Evolutionary conservation across 2,113 vertebrate genomes (phyloP).

Genomic region (Romanogobio albipinnatus): DNA sequence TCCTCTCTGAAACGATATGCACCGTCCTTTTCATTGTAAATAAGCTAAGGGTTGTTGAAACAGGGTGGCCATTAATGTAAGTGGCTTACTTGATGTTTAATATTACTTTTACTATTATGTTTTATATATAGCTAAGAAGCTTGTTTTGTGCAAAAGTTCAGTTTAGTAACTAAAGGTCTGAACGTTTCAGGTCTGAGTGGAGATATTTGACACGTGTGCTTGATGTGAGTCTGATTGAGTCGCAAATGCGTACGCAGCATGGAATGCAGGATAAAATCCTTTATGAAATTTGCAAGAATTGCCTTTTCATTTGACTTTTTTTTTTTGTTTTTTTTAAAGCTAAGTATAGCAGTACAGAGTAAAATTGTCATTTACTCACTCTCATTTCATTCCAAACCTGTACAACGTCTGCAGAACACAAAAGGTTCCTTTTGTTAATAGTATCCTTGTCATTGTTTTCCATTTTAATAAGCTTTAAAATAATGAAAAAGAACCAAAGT

Average conservation of each 20-base stretch:
- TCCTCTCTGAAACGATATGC: conserved; percentile 52
- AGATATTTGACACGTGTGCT: neutral
- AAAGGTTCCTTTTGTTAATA: neutral
- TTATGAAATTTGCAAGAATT: conserved; percentile 25
- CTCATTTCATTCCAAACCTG: neutral
- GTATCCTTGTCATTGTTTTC: neutral
- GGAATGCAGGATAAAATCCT: conserved; percentile 7
- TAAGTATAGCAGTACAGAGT: conserved; percentile 16
- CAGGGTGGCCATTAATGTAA: conserved; percentile 70
- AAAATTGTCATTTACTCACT: neutral
- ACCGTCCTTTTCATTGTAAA: conserved; percentile 66
- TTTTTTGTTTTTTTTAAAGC: neutral
- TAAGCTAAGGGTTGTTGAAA: conserved; percentile 70
- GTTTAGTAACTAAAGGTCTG: conserved; percentile 18
- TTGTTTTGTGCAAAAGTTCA: conserved; percentile 20
- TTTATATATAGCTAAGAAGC: conserved; percentile 10
- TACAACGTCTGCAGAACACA: neutral
- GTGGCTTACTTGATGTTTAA: conserved; percentile 29
- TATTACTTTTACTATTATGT: conserved; percentile 27
- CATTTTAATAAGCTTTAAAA: neutral
- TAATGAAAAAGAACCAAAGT: neutral
- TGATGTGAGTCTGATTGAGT: conserved; percentile 2
- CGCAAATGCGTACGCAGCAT: neutral
- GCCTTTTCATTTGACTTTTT: conserved; percentile 18
- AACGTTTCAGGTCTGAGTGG: neutral